These are phyloP conservation scores for Eriocheir sinensis DNA, from an alignment of 1,140 invertebrate genomes.

Conservation along the genomic window DNA sequence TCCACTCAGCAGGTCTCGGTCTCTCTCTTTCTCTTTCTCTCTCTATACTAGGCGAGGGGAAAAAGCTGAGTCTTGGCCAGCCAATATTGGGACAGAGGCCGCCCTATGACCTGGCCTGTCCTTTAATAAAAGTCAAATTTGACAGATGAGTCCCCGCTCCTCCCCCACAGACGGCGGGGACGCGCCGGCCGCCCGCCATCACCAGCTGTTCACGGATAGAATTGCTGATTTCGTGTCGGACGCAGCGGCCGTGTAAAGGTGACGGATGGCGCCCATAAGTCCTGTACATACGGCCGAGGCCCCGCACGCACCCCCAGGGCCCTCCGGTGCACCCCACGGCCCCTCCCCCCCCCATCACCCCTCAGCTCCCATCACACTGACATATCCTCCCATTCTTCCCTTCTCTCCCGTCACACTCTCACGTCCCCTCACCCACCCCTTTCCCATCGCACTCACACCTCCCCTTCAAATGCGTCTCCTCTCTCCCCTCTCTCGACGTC, in stretches of 20 bases:
- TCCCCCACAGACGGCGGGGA: constrained; percentile 58
- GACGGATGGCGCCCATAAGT: constrained; percentile 57
- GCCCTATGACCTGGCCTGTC: constrained; percentile 69
- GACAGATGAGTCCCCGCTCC: constrained; percentile 71
- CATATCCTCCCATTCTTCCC: background rate
- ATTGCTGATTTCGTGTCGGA: constrained; percentile 72
- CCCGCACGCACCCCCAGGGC: background rate
- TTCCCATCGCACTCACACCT: background rate
- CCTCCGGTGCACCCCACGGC: background rate
- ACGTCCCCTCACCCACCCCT: background rate
- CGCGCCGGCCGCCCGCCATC: background rate
- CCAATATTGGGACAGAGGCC: constrained; percentile 58
- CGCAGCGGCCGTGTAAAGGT: constrained; percentile 56
- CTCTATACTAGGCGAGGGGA: constrained; percentile 36
- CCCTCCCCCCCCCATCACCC: background rate
- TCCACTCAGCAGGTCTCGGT: constrained; percentile 54
- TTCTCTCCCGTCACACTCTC: background rate
- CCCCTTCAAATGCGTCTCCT: background rate
- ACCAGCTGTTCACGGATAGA: constrained; percentile 70
- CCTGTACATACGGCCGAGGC: background rate
- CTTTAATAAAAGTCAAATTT: constrained; percentile 76
- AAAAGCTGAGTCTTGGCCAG: constrained; percentile 29
- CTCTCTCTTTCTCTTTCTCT: constrained; percentile 28
- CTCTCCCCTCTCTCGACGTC: background rate
- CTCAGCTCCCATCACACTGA: background rate